These are phyloP conservation scores for Radopholus similis DNA, from an alignment of 1,140 invertebrate genomes.

Conservation along the genomic window DNA sequence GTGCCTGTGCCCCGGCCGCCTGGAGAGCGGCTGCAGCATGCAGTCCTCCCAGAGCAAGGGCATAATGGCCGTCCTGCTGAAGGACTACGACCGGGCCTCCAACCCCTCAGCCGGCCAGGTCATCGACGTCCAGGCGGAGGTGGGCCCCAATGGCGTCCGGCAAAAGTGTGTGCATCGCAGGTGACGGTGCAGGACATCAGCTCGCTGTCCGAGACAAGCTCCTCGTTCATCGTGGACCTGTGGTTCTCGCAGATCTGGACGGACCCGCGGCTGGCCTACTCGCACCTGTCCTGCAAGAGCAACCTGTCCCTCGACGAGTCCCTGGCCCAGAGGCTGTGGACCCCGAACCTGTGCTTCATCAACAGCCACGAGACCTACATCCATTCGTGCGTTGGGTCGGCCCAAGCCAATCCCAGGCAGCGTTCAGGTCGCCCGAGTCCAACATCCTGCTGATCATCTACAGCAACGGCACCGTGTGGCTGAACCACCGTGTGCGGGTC, in stretches of 20 bases:
- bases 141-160: neutral
- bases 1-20: too few species aligned
- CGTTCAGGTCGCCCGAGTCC: conserved; percentile 39
- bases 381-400: conserved; percentile 28
- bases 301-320: conserved; percentile 47
- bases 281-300: conserved; percentile 42
- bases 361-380: conserved; percentile 48
- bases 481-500: conserved; percentile 29
- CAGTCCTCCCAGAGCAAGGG: conserved; percentile 41
- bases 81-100: conserved; percentile 46
- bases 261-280: conserved; percentile 43
- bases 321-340: conserved; percentile 41
- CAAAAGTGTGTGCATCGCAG: conserved; percentile 13
- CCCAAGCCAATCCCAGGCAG: neutral
- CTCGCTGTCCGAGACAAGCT: conserved; percentile 46
- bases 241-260: conserved; percentile 52
- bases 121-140: conserved; percentile 48
- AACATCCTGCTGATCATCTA: conserved; percentile 50
- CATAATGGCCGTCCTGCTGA: conserved; percentile 41
- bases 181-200: conserved; percentile 48
- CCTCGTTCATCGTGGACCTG: conserved; percentile 46
- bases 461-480: conserved; percentile 37
- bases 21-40: conserved; percentile 18
- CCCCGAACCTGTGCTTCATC: conserved; percentile 46
- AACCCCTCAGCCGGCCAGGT: conserved; percentile 30